Evolutionary conservation across 2,797 vertebrate genomes (phyloP).

Genomic region (Tadarida brasiliensis): DNA sequence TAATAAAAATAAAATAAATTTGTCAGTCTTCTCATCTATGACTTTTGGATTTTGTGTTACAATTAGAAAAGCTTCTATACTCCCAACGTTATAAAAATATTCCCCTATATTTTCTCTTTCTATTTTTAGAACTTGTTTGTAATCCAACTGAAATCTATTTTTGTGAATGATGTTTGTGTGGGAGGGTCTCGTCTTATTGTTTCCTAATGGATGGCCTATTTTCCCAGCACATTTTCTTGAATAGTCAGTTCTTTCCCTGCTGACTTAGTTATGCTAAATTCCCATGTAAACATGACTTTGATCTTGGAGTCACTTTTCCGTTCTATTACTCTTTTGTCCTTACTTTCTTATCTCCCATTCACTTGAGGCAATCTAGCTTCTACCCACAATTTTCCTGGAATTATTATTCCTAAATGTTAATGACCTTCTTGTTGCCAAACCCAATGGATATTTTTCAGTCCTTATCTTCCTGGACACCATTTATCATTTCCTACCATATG

Average conservation of each 20-base stretch:
- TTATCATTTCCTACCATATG: slow-evolving; percentile 13
- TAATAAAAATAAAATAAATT: background rate
- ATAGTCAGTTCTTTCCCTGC: slow-evolving; percentile 41
- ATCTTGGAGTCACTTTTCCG: slow-evolving; percentile 12
- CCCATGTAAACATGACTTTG: slow-evolving; percentile 20
- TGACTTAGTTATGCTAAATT: slow-evolving; percentile 46
- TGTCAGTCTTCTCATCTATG: slow-evolving; percentile 26
- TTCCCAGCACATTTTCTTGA: slow-evolving; percentile 52
- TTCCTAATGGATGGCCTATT: slow-evolving; percentile 65
- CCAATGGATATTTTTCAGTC: background rate
- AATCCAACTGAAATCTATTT: slow-evolving; percentile 75
- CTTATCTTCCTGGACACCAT: slow-evolving; percentile 39
- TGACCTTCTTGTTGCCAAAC: slow-evolving; percentile 12
- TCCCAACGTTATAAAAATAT: slow-evolving; percentile 62
- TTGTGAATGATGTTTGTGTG: slow-evolving; percentile 59
- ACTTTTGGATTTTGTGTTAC: slow-evolving; percentile 56
- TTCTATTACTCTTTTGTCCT: slow-evolving; percentile 41
- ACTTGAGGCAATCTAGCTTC: slow-evolving; percentile 23
- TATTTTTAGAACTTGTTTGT: slow-evolving; percentile 79
- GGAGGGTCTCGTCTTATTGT: slow-evolving; percentile 60
- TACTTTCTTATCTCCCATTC: background rate
- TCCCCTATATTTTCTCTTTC: slow-evolving; percentile 60
- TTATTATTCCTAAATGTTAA: slow-evolving; percentile 40
- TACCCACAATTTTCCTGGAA: slow-evolving; percentile 18
- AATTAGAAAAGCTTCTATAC: slow-evolving; percentile 55